These are phyloP conservation scores for Lithophane semibrunnea DNA, from an alignment of 2,888 invertebrate genomes.

Conservation along the genomic window DNA sequence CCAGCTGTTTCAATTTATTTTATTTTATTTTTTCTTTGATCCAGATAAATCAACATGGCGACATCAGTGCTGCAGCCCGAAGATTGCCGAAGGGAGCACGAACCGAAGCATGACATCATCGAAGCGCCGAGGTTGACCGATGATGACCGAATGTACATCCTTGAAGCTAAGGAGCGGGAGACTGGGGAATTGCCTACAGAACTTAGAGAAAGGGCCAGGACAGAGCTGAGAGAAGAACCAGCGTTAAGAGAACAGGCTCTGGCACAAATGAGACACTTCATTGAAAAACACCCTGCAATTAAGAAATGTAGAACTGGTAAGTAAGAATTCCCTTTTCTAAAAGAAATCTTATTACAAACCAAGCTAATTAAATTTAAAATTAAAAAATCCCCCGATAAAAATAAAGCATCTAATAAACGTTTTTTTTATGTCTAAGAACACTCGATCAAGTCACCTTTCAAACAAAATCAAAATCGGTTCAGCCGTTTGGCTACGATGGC, in stretches of 20 bases:
- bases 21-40: conserved; percentile 35
- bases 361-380: no score
- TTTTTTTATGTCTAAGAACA: no score
- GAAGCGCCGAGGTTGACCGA: conserved; percentile 80
- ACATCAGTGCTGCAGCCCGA: conserved; percentile 87
- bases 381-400: no score
- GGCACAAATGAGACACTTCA: conserved; percentile 95
- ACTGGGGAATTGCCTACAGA: conserved; percentile 89
- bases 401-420: no score
- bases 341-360: not conserved
- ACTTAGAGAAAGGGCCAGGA: conserved; percentile 91
- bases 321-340: conserved; percentile 29
- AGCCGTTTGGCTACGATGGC: no score
- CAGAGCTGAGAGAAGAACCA: conserved; percentile 95
- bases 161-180: conserved; percentile 84
- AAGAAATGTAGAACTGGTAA: conserved; percentile 94
- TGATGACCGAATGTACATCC: conserved; percentile 80
- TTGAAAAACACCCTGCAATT: conserved; percentile 95
- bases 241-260: conserved; percentile 93
- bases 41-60: conserved; percentile 81
- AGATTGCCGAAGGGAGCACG: conserved; percentile 82
- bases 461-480: no score
- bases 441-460: no score
- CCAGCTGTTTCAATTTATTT: not conserved
- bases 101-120: conserved; percentile 78